These are phyloP conservation scores for Schlechtendalia chinensis DNA, from an alignment of 1,140 invertebrate genomes.

Conservation along the genomic window DNA sequence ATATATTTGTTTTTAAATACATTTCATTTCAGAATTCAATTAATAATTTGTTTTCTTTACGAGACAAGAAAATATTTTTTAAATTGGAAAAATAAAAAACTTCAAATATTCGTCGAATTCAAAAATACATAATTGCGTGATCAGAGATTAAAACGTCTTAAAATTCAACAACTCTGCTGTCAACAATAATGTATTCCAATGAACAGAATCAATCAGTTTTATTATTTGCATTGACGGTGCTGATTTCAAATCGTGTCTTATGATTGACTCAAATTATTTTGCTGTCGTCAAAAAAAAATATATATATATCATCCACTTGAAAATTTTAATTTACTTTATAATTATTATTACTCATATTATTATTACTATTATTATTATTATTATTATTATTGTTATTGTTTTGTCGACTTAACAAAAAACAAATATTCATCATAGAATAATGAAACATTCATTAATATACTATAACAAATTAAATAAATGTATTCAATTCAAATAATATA, in stretches of 20 bases:
- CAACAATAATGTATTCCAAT: slow-evolving; percentile 13
- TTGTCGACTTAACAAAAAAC: neutral
- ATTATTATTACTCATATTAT: neutral
- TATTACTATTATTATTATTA: too few relatives aligned
- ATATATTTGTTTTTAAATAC: too few relatives aligned
- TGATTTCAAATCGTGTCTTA: slow-evolving; percentile 2
- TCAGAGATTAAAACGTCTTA: slow-evolving; percentile 21
- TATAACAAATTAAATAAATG: neutral
- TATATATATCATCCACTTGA: neutral
- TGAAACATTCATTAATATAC: neutral
- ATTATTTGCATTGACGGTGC: slow-evolving; percentile 22
- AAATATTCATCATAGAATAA: slow-evolving; percentile 12
- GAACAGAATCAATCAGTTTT: slow-evolving; percentile 19
- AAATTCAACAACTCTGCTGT: slow-evolving; percentile 39
- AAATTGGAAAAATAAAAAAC: slow-evolving; percentile 16
- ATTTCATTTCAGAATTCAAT: too few relatives aligned
- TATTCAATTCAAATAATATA: neutral
- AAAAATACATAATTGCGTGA: neutral
- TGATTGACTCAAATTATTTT: slow-evolving; percentile 1
- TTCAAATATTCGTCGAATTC: neutral
- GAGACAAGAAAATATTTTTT: slow-evolving; percentile 13
- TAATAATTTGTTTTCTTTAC: neutral
- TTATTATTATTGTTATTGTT: neutral
- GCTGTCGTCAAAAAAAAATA: neutral
- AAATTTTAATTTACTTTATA: slow-evolving; percentile 9